Conservation (phyloP, 1,140 invertebrate genomes). For the Trichoplusia ni region DNA sequence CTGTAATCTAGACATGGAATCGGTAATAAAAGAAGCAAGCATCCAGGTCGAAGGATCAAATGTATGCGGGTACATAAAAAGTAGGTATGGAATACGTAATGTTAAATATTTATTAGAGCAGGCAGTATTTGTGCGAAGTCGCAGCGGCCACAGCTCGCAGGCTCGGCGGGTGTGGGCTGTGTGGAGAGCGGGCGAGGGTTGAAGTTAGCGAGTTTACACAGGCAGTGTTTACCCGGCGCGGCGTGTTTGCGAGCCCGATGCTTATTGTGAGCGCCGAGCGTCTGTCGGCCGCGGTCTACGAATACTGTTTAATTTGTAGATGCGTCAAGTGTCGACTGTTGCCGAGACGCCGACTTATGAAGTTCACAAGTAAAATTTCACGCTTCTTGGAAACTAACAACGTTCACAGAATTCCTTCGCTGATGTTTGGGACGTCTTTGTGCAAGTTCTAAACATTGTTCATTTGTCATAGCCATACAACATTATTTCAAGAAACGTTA, state of each 20-base stretch:
- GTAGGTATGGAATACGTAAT: slow-evolving; percentile 18
- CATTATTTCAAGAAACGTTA: no score
- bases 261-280: slow-evolving; percentile 52
- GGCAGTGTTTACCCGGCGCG: slow-evolving; percentile 56
- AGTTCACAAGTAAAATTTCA: slow-evolving; percentile 26
- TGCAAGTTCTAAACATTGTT: slow-evolving; percentile 25
- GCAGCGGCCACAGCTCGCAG: neutral
- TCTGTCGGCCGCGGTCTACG: slow-evolving; percentile 32
- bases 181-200: slow-evolving; percentile 34
- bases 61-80: slow-evolving; percentile 8
- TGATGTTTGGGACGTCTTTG: slow-evolving; percentile 23
- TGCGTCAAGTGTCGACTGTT: slow-evolving; percentile 20
- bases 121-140: slow-evolving; percentile 29
- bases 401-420: slow-evolving; percentile 11
- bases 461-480: neutral
- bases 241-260: slow-evolving; percentile 58
- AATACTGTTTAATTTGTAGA: slow-evolving; percentile 45
- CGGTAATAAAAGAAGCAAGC: slow-evolving; percentile 17
- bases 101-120: slow-evolving; percentile 31
- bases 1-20: slow-evolving; percentile 12
- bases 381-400: slow-evolving; percentile 28
- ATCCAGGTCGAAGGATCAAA: slow-evolving; percentile 1
- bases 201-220: slow-evolving; percentile 56
- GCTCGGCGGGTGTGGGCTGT: slow-evolving; percentile 1
- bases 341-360: neutral